Evolutionary conservation across 2,113 vertebrate species (phyloP), one percentile per base, ranked within the genome.

Genomic region (Miniopterus natalensis): DNA sequence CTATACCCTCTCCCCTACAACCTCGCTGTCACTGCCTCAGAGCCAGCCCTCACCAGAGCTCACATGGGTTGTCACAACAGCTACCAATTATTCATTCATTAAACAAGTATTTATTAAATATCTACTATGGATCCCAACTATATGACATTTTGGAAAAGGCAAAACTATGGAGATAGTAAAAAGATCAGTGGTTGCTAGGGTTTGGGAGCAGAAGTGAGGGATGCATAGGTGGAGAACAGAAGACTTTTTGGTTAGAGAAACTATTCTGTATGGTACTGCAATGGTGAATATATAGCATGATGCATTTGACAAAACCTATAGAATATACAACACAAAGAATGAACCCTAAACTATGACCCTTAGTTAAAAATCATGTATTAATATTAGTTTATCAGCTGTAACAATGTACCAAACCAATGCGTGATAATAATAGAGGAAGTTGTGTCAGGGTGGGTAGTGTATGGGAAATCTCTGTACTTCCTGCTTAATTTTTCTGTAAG

Each of bases 401-500:
- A 70, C n/a, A 70, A 59, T 20, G 18, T 36, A 47, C 40, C 59
- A n/a, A 8, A 53, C 27, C 70, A 63, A 36, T 53, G 25, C 25
- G 78, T 87, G 75, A 51, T 61, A 66, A 42, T 42, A 87, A 83
- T 42, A 29, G n/a, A 55, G 74, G 23, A 74, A 80, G 74, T n/a
- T 49, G 40, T 87, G 40, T 55, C 5, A 6, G 15, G 9, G 1
- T 14, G 65, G 63, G 21, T 27, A 21, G 1, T 36, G 11, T 25
- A 55, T 11, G 4, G 63, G 61, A 53, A 51, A 81, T 75, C 70
- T 88, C 57, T 68, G 6, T 42, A 55, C 36, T 80, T 79, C 78
- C 21, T 73, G 18, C 25, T 84, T 29, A 81, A 49, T 87, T 95
- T 90, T 93, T 80, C 25, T 57, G 15, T 42, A 93, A 77, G 70